Evolutionary conservation across 2,113 vertebrate species (phyloP).

Genomic region (Tichodroma muraria): DNA sequence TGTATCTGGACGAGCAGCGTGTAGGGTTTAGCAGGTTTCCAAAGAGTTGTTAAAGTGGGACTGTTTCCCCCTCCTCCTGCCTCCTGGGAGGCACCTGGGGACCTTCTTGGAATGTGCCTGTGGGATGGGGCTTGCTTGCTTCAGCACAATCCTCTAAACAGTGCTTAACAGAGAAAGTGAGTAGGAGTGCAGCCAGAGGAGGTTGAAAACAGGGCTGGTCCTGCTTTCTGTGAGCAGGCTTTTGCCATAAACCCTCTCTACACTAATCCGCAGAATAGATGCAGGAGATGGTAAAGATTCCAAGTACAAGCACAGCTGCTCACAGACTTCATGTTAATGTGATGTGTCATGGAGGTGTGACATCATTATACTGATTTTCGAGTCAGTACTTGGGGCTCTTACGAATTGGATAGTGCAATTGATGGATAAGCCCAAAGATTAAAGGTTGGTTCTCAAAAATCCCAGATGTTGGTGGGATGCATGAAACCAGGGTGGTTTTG

Average conservation of each 20-base stretch:
- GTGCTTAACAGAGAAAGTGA: background rate
- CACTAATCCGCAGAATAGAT: background rate
- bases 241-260: background rate
- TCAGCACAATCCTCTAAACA: accelerated
- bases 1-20: background rate
- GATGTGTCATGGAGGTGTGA: background rate
- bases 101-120: background rate
- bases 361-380: accelerated
- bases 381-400: background rate
- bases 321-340: background rate
- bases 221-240: background rate
- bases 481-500: background rate
- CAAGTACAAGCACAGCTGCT: background rate
- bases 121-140: background rate
- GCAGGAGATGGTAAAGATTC: background rate
- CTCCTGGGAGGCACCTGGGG: background rate
- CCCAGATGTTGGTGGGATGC: background rate
- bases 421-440: background rate
- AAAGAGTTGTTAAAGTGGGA: background rate
- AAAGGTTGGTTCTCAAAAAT: background rate
- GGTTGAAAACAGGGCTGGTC: background rate
- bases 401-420: background rate
- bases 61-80: background rate
- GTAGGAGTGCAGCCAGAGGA: background rate
- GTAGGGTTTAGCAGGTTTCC: background rate